phyloP scores from a whole-genome alignment of 2,888 invertebrate species.

The Epiblema foenella region DNA sequence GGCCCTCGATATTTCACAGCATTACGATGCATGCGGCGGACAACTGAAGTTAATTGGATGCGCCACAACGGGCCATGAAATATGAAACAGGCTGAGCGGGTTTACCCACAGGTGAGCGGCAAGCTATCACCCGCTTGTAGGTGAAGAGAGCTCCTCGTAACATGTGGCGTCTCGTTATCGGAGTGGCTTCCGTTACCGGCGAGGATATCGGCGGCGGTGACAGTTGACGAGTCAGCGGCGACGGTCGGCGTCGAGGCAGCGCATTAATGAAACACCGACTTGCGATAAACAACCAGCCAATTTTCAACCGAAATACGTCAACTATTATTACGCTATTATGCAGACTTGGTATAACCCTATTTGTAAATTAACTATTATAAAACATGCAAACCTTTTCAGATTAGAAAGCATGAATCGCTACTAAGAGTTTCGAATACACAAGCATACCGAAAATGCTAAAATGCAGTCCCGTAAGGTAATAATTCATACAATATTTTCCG shows the following conservation, averaged over 20 bases:
- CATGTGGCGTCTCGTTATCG: slow-evolving; percentile 57
- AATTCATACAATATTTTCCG: slow-evolving; percentile 34
- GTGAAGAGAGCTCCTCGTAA: slow-evolving; percentile 46
- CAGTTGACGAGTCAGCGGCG: slow-evolving; percentile 58
- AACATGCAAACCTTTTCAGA: slow-evolving; percentile 31
- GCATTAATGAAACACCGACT: slow-evolving; percentile 42
- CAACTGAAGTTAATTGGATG: slow-evolving; percentile 81
- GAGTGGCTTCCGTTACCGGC: slow-evolving; percentile 52
- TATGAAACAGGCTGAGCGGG: slow-evolving; percentile 65
- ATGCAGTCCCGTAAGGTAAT: slow-evolving; percentile 37
- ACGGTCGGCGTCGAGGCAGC: slow-evolving; percentile 46
- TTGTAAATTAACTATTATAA: slow-evolving; percentile 23
- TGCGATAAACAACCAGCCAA: slow-evolving; percentile 11
- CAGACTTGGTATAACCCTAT: slow-evolving; percentile 9
- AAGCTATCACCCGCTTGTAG: slow-evolving; percentile 56
- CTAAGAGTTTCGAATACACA: background rate
- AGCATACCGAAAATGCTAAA: slow-evolving; percentile 35
- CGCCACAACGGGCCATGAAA: slow-evolving; percentile 67
- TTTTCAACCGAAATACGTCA: slow-evolving; percentile 10
- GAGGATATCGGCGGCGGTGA: slow-evolving; percentile 60
- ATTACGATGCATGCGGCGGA: slow-evolving; percentile 72
- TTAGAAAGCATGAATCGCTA: slow-evolving; percentile 22
- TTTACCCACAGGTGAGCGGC: slow-evolving; percentile 53
- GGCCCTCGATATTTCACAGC: slow-evolving; percentile 75
- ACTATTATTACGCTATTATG: slow-evolving; percentile 20